Conservation (phyloP, 2,113 vertebrate species). For the Hippocampus mohnikei region DNA sequence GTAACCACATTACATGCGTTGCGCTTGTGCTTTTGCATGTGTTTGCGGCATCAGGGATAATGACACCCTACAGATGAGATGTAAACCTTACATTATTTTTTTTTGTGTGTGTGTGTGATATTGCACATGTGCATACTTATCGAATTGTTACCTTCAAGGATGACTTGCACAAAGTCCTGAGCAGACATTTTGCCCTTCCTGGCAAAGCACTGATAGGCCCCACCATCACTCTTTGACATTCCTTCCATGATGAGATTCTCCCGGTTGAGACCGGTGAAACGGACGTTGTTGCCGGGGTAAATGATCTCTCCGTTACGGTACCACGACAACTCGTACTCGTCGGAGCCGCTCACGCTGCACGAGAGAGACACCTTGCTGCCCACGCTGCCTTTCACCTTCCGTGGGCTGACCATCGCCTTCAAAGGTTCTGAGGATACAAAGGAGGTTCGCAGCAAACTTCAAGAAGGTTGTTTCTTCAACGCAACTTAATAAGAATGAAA, state of each 20-base stretch:
- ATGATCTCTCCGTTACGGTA: constrained; percentile 94
- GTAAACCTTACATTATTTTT: constrained; percentile 44
- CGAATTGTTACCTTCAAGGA: constrained; percentile 84
- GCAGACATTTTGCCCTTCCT: constrained; percentile 93
- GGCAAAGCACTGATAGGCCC: constrained; percentile 96
- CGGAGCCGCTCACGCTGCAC: constrained; percentile 88
- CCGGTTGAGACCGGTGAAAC: constrained; percentile 84
- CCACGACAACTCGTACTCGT: constrained; percentile 94
- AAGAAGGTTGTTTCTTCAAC: not conserved
- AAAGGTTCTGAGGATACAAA: constrained; percentile 81
- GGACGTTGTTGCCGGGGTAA: constrained; percentile 86
- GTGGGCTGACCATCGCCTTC: constrained; percentile 89
- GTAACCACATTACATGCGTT: constrained; percentile 54
- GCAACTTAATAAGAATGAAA: not conserved
- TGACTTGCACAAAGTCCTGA: constrained; percentile 94
- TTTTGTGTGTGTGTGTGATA: constrained; percentile 24
- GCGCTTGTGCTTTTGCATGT: constrained; percentile 28
- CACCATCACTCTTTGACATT: constrained; percentile 95
- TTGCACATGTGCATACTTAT: not conserved
- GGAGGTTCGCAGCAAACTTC: not conserved
- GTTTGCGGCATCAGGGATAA: constrained; percentile 34
- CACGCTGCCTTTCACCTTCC: constrained; percentile 94
- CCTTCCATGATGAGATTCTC: constrained; percentile 96
- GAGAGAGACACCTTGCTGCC: constrained; percentile 96
- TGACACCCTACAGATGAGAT: constrained; percentile 29